Percentiles rank a stretch among this genome's conserved stretches.
Conservation (phyloP, 2,113 vertebrate species). For the Dipodomys ordii region DNA sequence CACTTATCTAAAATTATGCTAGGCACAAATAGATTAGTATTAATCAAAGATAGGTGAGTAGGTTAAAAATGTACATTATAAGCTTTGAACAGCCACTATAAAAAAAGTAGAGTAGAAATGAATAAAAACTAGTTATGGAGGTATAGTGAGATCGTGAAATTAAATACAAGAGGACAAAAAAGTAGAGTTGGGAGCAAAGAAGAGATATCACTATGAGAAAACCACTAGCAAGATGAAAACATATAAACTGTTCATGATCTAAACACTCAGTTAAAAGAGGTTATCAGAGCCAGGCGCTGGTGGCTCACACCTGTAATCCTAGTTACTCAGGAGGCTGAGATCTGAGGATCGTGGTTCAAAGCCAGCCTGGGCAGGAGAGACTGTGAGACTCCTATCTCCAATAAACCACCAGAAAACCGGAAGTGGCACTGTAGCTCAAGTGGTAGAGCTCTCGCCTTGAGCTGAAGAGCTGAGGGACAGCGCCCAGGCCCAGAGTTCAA, state of each 20-base stretch:
- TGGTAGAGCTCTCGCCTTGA: too few species aligned
- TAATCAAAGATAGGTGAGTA: not conserved
- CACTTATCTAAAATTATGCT: not conserved
- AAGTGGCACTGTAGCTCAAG: too few species aligned
- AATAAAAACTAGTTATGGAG: not conserved
- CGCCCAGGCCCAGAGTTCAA: too few species aligned
- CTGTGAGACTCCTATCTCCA: too few species aligned
- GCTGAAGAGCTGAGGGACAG: too few species aligned
- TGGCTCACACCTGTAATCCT: too few species aligned
- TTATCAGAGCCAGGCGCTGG: too few species aligned
- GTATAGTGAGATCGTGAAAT: not conserved
- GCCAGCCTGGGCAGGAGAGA: too few species aligned
- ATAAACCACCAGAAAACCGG: too few species aligned
- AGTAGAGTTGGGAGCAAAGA: not conserved
- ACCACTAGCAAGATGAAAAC: not conserved
- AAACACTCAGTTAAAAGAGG: not conserved
- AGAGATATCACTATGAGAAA: not conserved
- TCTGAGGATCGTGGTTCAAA: too few species aligned
- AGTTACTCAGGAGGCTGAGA: too few species aligned
- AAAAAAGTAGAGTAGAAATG: not conserved
- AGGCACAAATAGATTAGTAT: not conserved
- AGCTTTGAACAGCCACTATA: not conserved
- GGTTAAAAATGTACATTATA: not conserved
- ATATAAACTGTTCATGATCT: not conserved
- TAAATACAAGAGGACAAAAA: not conserved